Evolutionary conservation across 2,888 invertebrate species (phyloP).

Genomic region (Eledona agricola): DNA sequence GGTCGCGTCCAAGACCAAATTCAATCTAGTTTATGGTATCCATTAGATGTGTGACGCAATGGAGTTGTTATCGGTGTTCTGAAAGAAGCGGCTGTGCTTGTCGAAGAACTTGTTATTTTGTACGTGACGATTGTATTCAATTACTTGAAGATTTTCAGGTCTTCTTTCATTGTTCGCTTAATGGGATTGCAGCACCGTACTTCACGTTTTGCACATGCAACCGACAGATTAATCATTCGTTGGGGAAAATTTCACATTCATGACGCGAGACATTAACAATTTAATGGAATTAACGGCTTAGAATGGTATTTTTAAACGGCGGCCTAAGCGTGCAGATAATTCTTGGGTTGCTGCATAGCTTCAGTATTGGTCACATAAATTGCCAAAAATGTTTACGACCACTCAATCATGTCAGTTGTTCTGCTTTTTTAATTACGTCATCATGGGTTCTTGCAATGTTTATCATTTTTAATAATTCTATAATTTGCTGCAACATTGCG

Average conservation of each 20-base stretch:
- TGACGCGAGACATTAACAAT: no score
- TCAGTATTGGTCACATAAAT: not conserved
- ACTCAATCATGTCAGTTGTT: no score
- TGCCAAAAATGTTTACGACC: no score
- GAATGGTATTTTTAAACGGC: no score
- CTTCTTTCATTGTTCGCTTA: constrained; percentile 20
- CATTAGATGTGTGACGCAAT: constrained; percentile 59
- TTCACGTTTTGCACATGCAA: no score
- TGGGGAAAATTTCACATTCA: not conserved
- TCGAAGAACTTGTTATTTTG: constrained; percentile 45
- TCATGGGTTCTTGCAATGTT: no score
- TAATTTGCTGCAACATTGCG: no score
- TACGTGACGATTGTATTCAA: constrained; percentile 45
- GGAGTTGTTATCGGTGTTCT: constrained; percentile 50
- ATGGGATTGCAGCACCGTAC: constrained; percentile 3
- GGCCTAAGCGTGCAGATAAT: not conserved
- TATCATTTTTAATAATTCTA: no score
- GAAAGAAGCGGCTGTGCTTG: constrained; percentile 47
- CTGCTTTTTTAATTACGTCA: no score
- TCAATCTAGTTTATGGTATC: constrained; percentile 57
- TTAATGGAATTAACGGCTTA: not conserved
- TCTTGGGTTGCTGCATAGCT: not conserved
- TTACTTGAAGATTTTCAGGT: constrained; percentile 31
- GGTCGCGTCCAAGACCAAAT: constrained; percentile 54
- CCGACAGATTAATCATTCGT: no score